Base-by-base conservation (phyloP, 2,797 vertebrate genomes). In the Sarcoramphus papa region DNA sequence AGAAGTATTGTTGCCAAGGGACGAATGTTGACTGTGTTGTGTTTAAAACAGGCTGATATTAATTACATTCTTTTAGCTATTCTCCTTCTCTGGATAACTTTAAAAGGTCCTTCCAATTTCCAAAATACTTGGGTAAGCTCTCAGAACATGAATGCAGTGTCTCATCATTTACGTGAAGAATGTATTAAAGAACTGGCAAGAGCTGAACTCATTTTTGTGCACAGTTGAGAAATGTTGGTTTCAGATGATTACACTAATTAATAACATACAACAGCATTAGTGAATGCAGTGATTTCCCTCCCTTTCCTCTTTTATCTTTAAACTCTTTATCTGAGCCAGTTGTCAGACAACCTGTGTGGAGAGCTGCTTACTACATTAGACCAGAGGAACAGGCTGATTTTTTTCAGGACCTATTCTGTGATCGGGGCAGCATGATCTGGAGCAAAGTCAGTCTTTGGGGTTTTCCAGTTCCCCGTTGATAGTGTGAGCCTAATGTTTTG, bases 1-100 rank as follows among this genome's bases (percentile, higher is more conserved):
- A 81, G 81, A 90, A 92, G 69, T 85, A 77, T 57, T 93, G 94
- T 97, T 97, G 95, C 97, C 95, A 96, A 78, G 96, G 89, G 91
- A 96, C 28, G 10, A 91, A 72, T 92, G 95, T 96, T 97, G 91
- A 92, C 91, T 92, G 60, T 77, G 72, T 83, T 96, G 76, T 92
- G 78, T 95, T 97, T 97, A 95, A 86, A 94, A 79, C 37, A 63
- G 85, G 56, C 89, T 91, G 93, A 91, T 93, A 91, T 84, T 94
- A 96, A 96, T 96, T 84, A 63, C 75, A 62, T 95, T 91, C 94
- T 94, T 91, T 65, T 76, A 93, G 79, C 85, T 88, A 4, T 93
- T 96, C 90, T 91, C 50, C 48, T 95, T 92, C 75, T 78, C 78
- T 94, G 90, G 50, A 43, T 92, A 92, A 59, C 43, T 96, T 96